These are phyloP conservation scores for Brachylomia viminalis DNA, from an alignment of 2,888 invertebrate species.

Conservation along the genomic window DNA sequence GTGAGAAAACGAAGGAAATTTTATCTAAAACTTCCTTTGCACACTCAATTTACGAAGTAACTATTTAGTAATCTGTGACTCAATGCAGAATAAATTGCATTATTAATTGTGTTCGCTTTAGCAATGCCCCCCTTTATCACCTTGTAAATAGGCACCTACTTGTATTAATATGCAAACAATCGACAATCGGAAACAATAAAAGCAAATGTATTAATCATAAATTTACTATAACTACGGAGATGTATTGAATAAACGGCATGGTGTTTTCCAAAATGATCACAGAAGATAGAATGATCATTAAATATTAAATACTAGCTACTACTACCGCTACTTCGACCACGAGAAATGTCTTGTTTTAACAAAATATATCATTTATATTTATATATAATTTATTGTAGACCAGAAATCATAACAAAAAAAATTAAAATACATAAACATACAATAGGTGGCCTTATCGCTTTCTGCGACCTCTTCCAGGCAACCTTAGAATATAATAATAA, in stretches of 20 bases:
- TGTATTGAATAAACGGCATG: not conserved
- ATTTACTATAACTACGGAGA: not conserved
- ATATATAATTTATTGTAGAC: too few relatives aligned
- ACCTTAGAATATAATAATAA: too few relatives aligned
- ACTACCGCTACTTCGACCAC: not conserved
- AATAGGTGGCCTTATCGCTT: too few relatives aligned
- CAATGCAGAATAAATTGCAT: constrained; percentile 7
- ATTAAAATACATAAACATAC: too few relatives aligned
- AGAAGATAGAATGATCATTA: not conserved
- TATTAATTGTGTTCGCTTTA: constrained; percentile 8
- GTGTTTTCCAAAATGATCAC: constrained; percentile 3
- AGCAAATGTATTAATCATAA: not conserved
- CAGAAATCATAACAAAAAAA: too few relatives aligned
- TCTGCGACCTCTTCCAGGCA: too few relatives aligned
- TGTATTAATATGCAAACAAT: not conserved
- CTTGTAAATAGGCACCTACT: not conserved
- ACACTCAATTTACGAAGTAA: too few relatives aligned
- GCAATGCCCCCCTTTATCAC: not conserved
- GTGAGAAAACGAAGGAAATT: constrained; percentile 29
- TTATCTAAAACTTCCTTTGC: constrained; percentile 3
- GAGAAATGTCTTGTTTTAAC: not conserved
- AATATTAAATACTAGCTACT: not conserved
- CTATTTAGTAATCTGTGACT: too few relatives aligned
- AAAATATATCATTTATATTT: too few relatives aligned
- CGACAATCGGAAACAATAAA: constrained; percentile 12